A percentile compares a stretch with the other conserved stretches of the same genome.
Evolutionary conservation across 2,888 invertebrate genomes (phyloP).

Genomic region (Altica lythri): DNA sequence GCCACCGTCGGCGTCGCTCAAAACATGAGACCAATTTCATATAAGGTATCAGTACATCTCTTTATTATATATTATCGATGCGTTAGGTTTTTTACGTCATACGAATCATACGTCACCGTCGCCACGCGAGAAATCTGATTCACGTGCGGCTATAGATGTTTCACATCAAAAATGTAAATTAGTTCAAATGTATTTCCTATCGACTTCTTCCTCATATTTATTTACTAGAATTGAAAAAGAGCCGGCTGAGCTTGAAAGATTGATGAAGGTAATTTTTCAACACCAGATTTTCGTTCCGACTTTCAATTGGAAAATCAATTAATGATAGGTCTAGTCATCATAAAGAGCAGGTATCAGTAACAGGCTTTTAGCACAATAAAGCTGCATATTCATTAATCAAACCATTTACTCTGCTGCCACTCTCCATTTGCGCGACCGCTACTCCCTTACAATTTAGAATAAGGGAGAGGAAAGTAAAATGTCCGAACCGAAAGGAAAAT

Average conservation of each 20-base stretch:
- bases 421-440: constrained; percentile 5
- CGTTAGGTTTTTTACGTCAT: too few species aligned
- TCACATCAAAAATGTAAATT: too few species aligned
- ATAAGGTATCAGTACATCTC: too few species aligned
- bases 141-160: too few species aligned
- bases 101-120: too few species aligned
- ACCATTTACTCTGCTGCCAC: constrained; percentile 27
- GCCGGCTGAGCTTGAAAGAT: constrained; percentile 18
- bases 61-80: too few species aligned
- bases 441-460: constrained; percentile 2
- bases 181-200: background rate
- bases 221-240: constrained; percentile 1
- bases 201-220: background rate
- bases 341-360: constrained; percentile 35
- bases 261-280: constrained; percentile 23
- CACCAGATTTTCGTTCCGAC: constrained; percentile 24
- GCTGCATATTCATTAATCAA: constrained; percentile 40
- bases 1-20: too few species aligned
- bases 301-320: constrained; percentile 32
- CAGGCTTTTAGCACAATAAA: constrained; percentile 36
- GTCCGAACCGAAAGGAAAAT: background rate
- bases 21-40: too few species aligned
- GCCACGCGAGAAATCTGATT: too few species aligned
- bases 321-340: constrained; percentile 30
- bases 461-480: background rate